These are phyloP conservation scores for Phalera bucephala DNA, from an alignment of 2,888 invertebrate genomes.

Conservation along the genomic window DNA sequence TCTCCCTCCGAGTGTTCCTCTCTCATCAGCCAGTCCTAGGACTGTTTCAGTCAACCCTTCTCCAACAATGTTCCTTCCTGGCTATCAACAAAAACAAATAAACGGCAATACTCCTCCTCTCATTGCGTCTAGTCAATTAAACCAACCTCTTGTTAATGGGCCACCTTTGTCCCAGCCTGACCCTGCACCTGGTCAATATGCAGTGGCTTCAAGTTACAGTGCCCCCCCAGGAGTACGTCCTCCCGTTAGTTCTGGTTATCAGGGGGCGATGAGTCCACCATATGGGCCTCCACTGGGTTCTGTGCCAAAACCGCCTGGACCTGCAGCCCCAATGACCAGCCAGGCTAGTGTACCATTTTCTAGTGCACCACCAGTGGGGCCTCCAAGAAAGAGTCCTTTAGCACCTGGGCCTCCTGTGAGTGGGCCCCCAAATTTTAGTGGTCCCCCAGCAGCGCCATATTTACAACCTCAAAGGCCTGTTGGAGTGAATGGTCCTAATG, in stretches of 20 bases:
- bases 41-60: constrained; percentile 43
- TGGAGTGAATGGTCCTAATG: constrained; percentile 45
- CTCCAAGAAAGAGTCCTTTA: constrained; percentile 54
- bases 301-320: constrained; percentile 35
- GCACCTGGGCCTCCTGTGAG: constrained; percentile 41
- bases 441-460: constrained; percentile 25
- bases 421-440: constrained; percentile 31
- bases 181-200: constrained; percentile 24
- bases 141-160: constrained; percentile 64
- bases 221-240: constrained; percentile 35
- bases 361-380: constrained; percentile 37
- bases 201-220: constrained; percentile 42
- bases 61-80: constrained; percentile 49
- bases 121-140: constrained; percentile 70
- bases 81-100: constrained; percentile 55
- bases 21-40: constrained; percentile 45
- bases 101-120: constrained; percentile 75
- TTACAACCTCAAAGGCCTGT: constrained; percentile 30
- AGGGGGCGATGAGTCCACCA: constrained; percentile 31
- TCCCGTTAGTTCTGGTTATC: constrained; percentile 33
- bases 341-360: constrained; percentile 52
- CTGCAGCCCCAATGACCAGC: constrained; percentile 31
- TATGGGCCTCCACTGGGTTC: constrained; percentile 31
- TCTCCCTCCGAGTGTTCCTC: constrained; percentile 39
- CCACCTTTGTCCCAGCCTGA: constrained; percentile 38